Conservation (phyloP, 1,140 invertebrate genomes). For the Drosophila quadrilineata region DNA sequence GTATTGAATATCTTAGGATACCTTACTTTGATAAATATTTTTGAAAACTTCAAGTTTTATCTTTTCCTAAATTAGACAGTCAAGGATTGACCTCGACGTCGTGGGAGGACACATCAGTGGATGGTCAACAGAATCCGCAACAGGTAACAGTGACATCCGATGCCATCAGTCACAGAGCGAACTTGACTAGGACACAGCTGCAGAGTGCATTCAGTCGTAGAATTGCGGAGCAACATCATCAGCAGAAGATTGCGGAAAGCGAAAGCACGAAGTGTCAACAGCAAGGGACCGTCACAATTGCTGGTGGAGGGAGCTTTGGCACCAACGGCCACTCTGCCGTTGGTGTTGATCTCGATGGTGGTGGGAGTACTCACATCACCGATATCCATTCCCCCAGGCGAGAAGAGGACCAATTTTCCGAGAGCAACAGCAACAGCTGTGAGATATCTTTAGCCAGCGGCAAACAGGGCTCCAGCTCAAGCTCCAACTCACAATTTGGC, state of each 20-base stretch:
- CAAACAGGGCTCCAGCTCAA: too few species aligned
- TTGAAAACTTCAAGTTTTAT: too few species aligned
- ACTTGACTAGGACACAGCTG: constrained; percentile 67
- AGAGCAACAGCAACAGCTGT: constrained; percentile 76
- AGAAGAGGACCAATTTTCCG: constrained; percentile 60
- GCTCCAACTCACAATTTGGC: constrained; percentile 81
- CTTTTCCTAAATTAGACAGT: too few species aligned
- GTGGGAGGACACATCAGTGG: too few species aligned
- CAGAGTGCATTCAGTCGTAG: constrained; percentile 63
- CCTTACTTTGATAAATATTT: too few species aligned
- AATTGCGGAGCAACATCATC: constrained; percentile 58
- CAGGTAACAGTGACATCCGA: constrained; percentile 27
- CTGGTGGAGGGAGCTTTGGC: constrained; percentile 78
- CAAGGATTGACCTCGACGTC: too few species aligned
- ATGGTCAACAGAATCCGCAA: constrained; percentile 28
- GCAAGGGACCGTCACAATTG: constrained; percentile 66
- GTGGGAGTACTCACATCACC: constrained; percentile 28
- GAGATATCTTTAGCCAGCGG: constrained; percentile 73
- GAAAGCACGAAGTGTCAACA: constrained; percentile 28
- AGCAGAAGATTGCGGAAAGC: constrained; percentile 30
- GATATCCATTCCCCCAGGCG: constrained; percentile 36
- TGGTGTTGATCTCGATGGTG: constrained; percentile 63
- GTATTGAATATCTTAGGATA: too few species aligned
- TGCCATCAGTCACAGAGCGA: constrained; percentile 40
- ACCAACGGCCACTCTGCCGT: constrained; percentile 79